Evolutionary conservation across 1,140 invertebrate genomes (phyloP).

Genomic region (Hesperophylax magnus): DNA sequence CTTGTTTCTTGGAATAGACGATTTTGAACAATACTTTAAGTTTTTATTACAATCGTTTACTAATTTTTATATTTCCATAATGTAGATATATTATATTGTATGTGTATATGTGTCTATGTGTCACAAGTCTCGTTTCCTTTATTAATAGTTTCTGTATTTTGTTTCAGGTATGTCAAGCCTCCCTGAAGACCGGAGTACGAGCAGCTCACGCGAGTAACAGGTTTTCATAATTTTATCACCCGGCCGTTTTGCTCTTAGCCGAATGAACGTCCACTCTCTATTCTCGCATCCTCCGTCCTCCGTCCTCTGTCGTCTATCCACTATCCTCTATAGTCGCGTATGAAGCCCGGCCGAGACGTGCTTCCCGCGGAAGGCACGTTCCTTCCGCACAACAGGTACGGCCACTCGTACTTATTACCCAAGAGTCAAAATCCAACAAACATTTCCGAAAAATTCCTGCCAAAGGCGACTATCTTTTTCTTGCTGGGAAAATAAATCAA

Average conservation of each 20-base stretch:
- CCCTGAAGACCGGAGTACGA: not conserved
- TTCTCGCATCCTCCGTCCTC: too few species aligned
- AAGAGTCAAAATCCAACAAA: not conserved
- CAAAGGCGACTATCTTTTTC: not conserved
- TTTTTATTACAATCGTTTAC: too few species aligned
- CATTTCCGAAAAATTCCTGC: not conserved
- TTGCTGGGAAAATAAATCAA: not conserved
- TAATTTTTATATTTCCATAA: too few species aligned
- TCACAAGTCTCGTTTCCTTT: too few species aligned
- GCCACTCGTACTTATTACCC: constrained; percentile 5
- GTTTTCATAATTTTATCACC: constrained; percentile 11
- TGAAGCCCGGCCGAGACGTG: not conserved
- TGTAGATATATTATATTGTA: too few species aligned
- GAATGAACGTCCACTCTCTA: not conserved
- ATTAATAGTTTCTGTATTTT: not conserved
- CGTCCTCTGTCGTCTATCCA: too few species aligned
- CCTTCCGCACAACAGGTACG: constrained; percentile 22
- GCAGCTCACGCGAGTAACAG: constrained; percentile 7
- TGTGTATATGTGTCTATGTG: too few species aligned
- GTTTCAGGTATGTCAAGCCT: constrained; percentile 22
- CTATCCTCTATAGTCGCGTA: too few species aligned
- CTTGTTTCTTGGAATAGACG: too few species aligned
- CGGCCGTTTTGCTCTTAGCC: constrained; percentile 18
- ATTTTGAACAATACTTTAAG: too few species aligned
- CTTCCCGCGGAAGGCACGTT: constrained; percentile 11